phyloP scores from a whole-genome alignment of 2,888 invertebrate genomes.

The Bruchidius siliquastri region DNA sequence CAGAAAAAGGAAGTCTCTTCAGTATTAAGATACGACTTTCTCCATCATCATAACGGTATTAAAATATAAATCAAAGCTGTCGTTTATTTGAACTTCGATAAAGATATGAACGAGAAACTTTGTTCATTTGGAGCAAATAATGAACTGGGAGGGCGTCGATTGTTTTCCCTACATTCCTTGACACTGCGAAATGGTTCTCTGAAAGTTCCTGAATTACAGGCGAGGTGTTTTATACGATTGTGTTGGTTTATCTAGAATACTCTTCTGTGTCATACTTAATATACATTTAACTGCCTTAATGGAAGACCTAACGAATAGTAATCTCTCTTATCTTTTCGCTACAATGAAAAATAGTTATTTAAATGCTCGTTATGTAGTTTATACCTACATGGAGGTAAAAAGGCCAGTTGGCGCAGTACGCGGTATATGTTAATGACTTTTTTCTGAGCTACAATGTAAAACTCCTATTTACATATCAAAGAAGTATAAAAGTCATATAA shows the following conservation, averaged over 20 bases:
- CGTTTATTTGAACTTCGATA: background rate
- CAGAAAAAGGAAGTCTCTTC: too few relatives aligned
- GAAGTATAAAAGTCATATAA: background rate
- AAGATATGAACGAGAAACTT: constrained; percentile 3
- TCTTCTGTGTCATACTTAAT: background rate
- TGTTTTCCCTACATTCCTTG: background rate
- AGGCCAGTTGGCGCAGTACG: background rate
- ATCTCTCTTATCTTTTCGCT: background rate
- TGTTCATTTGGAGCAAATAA: background rate
- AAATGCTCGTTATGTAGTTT: background rate
- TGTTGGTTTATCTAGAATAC: background rate
- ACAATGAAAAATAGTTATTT: background rate
- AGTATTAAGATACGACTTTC: too few relatives aligned
- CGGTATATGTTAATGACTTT: background rate
- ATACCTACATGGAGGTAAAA: background rate
- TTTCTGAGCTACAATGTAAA: background rate
- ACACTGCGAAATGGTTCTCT: background rate
- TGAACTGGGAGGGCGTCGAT: background rate
- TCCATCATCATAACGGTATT: background rate
- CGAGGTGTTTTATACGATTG: too few relatives aligned
- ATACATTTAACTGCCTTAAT: background rate
- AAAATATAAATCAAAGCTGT: background rate
- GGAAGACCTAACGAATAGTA: background rate
- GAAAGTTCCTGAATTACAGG: background rate
- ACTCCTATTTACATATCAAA: background rate